Percentiles rank a stretch among this genome's conserved stretches.
Conservation (phyloP, 2,113 vertebrate species). For the Manacus vitellinus region DNA sequence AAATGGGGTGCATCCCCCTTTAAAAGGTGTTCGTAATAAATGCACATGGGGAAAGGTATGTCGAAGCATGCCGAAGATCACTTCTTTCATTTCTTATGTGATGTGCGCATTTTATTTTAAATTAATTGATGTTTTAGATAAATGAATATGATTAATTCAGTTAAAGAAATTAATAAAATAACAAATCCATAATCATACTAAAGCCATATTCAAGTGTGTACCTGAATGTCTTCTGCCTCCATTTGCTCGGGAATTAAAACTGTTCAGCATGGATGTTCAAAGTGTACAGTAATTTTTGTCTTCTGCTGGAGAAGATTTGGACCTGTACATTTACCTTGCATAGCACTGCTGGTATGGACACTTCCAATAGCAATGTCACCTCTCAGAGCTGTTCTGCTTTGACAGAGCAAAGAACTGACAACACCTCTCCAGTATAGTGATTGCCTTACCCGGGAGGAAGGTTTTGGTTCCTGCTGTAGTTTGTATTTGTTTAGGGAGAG, state of each 20-base stretch:
- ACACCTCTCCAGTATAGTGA: rapidly evolving
- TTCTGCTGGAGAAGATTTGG: background rate
- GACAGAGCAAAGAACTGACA: background rate
- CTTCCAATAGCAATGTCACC: background rate
- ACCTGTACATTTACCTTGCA: background rate
- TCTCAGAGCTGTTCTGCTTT: background rate
- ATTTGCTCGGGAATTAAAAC: background rate
- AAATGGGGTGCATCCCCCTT: background rate
- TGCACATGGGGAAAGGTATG: background rate
- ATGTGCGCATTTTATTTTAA: background rate
- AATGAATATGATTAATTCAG: background rate
- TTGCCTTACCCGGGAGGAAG: background rate
- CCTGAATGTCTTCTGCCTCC: background rate
- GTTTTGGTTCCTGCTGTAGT: background rate
- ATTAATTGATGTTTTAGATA: background rate
- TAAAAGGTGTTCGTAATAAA: background rate
- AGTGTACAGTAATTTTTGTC: background rate
- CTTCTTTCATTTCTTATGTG: background rate
- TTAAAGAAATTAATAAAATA: background rate
- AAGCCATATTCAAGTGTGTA: background rate
- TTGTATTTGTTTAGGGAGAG: background rate
- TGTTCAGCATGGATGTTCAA: rapidly evolving
- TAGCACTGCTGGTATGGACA: background rate
- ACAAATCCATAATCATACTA: background rate
- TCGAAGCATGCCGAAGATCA: background rate